Evolutionary conservation across 2,888 invertebrate species (phyloP), one percentile per base, ranked within the genome.

Genomic region (Galerucella nymphaeae): DNA sequence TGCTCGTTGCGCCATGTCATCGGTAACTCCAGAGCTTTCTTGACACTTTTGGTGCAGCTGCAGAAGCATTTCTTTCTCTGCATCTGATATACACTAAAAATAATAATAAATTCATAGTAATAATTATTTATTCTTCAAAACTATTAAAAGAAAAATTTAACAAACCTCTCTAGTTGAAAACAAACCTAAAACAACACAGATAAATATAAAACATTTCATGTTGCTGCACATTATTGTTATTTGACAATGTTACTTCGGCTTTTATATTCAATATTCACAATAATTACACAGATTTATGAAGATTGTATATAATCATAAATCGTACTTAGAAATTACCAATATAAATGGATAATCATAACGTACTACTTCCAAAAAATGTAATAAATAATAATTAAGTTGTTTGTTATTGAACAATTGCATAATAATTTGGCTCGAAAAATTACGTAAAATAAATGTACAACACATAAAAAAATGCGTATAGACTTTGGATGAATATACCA

Each of bases 21-120:
- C 66, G 10, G 45, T 66, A 30, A 41, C 66, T n/a, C 66, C 71
- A 41, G 66, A 30, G 5, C 38, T 9, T 11, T 66, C 53, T 18
- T 42, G 23, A 48, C 71, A 71, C 11, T 30, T 23, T 55, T 61
- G n/a, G 18, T 71, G 66, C n/a, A 71, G 23, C 38, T 58, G 4
- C 2, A 50, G 38, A 16, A 71, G 45, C 20, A 61, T 50, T 55
- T 18, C 14, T 53, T 38, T 14, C 13, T 66, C 53, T 16, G 57
- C 71, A 18, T 65, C 65, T 45, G 66, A 23, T 10, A 71, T 14
- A n/a, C 55, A n/a, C 71, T 71, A 16, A 66, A 66, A 50, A 45
- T 38, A 68, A 14, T 45, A 45, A 61, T 11, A 58, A 23, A 8
- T 10, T 20, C 13, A 38, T 8, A 8, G 5, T 8, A 1, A 38